Percentiles rank a stretch among this genome's conserved stretches.
Evolutionary conservation across 2,888 invertebrate species (phyloP).

Genomic region (Balanococcus diminutus): DNA sequence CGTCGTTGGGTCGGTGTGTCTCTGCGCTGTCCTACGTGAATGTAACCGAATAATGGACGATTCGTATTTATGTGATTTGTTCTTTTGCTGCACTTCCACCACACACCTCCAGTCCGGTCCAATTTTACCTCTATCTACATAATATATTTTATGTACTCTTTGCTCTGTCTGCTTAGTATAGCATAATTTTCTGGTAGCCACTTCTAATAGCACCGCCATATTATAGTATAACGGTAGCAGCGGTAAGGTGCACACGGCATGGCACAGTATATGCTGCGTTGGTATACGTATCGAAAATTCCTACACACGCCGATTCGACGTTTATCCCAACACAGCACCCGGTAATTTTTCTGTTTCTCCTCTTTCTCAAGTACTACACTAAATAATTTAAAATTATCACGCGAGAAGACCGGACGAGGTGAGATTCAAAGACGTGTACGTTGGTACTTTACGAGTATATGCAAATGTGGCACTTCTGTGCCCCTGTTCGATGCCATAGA

Average conservation of each 20-base stretch:
- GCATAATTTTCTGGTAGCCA: not conserved
- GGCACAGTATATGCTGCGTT: too few relatives aligned
- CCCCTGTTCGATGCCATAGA: too few relatives aligned
- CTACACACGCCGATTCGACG: not conserved
- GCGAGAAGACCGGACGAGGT: not conserved
- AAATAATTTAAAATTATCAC: constrained; percentile 43
- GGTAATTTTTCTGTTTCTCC: not conserved
- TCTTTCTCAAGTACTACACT: not conserved
- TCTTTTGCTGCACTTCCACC: not conserved
- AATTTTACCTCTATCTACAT: too few relatives aligned
- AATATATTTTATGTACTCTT: too few relatives aligned
- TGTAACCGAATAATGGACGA: not conserved
- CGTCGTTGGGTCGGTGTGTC: not conserved
- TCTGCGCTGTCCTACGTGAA: not conserved
- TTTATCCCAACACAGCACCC: not conserved
- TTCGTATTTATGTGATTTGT: not conserved
- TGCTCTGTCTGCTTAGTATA: not conserved
- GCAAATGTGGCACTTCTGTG: constrained; percentile 39
- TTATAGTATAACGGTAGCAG: not conserved
- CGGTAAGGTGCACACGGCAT: not conserved
- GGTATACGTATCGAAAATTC: not conserved
- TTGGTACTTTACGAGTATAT: constrained; percentile 49
- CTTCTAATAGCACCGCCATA: not conserved
- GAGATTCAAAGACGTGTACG: not conserved
- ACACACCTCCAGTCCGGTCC: too few relatives aligned